Conservation (phyloP, 2,797 vertebrate genomes). For the Lepus oiostolus region DNA sequence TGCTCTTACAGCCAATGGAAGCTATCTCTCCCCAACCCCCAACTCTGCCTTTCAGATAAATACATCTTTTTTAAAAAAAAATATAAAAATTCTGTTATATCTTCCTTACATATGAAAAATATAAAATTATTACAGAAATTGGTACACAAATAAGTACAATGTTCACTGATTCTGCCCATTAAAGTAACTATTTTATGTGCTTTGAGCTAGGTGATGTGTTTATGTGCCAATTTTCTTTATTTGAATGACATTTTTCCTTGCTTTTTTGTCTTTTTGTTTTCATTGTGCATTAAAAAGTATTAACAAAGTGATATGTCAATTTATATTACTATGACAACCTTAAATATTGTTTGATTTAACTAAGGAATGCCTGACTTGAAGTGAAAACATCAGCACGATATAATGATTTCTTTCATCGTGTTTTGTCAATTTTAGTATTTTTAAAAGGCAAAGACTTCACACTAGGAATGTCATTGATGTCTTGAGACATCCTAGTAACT, state of each 20-base stretch:
- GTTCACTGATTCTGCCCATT: background rate
- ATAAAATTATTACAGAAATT: background rate
- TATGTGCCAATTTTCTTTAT: slow-evolving; percentile 1
- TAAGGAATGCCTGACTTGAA: background rate
- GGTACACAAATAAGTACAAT: background rate
- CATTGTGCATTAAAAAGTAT: background rate
- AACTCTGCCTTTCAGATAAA: no score
- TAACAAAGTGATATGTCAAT: background rate
- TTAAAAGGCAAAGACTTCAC: background rate
- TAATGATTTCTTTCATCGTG: background rate
- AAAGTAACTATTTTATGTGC: background rate
- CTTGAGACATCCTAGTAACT: background rate
- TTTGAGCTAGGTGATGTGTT: background rate
- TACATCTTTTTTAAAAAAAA: no score
- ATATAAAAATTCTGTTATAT: background rate
- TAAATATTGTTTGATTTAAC: background rate
- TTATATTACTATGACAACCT: background rate
- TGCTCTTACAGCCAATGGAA: no score
- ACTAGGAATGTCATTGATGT: background rate
- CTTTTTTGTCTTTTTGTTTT: background rate
- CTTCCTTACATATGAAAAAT: background rate
- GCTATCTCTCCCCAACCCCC: no score
- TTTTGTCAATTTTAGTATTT: background rate
- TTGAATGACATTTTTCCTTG: background rate
- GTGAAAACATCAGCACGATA: background rate